These are phyloP conservation scores for cattle (Bos taurus) DNA, from an alignment of 2,113 vertebrate species.

Conservation along the genomic window DNA sequence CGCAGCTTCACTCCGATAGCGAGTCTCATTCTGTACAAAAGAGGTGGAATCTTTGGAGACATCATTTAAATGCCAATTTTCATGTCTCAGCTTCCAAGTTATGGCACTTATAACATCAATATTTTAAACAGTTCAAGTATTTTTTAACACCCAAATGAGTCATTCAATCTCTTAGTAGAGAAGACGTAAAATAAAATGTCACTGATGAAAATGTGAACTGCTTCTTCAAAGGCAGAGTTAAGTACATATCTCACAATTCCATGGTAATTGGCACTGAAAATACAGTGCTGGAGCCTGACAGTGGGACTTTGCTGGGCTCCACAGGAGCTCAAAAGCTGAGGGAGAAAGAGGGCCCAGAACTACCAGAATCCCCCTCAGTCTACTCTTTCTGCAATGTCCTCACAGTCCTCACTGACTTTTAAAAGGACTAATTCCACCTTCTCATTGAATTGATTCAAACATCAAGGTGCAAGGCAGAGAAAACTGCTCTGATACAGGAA, in stretches of 20 bases:
- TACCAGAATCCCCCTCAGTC: not conserved
- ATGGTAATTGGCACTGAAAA: constrained; percentile 43
- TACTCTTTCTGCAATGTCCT: not conserved
- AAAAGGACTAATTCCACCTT: not conserved
- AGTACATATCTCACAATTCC: constrained; percentile 36
- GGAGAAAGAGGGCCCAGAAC: not conserved
- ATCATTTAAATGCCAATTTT: constrained; percentile 69
- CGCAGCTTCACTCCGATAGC: not conserved
- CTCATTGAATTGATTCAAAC: not conserved
- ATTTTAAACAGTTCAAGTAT: constrained; percentile 54
- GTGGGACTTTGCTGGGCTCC: not conserved
- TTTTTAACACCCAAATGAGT: constrained; percentile 71
- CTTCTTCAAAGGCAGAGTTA: constrained; percentile 49
- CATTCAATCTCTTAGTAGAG: constrained; percentile 62
- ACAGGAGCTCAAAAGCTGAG: not conserved
- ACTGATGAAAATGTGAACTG: constrained; percentile 42
- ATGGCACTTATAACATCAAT: constrained; percentile 60
- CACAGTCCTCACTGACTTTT: not conserved
- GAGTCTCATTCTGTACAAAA: constrained; percentile 22
- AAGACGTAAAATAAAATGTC: constrained; percentile 69
- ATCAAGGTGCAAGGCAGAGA: not conserved
- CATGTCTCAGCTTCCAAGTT: constrained; percentile 63
- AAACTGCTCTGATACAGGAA: not conserved
- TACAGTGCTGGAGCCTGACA: not conserved
- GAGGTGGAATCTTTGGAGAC: constrained; percentile 30